These are phyloP conservation scores for Limnephilus lunatus DNA, from an alignment of 2,888 invertebrate species.

Conservation along the genomic window DNA sequence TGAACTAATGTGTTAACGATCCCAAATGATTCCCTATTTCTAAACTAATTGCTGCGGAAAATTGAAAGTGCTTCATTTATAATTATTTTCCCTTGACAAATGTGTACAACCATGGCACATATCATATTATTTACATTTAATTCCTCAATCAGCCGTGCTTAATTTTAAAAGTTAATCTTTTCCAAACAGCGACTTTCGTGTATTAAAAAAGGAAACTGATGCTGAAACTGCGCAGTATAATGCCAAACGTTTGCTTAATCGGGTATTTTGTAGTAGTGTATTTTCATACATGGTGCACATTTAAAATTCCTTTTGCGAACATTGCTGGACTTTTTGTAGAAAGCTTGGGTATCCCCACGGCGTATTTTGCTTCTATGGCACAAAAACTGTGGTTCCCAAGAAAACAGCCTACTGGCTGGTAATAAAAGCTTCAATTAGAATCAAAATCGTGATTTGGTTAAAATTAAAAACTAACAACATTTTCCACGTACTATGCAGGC, in stretches of 20 bases:
- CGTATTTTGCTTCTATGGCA: neutral
- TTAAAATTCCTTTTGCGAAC: conserved; percentile 15
- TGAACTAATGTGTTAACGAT: too few relatives aligned
- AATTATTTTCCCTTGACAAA: conserved; percentile 2
- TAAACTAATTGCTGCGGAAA: neutral
- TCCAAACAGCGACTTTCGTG: neutral
- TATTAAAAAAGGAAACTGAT: neutral
- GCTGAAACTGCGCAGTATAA: neutral
- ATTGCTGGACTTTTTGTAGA: neutral
- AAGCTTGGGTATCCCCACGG: neutral
- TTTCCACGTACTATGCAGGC: too few relatives aligned
- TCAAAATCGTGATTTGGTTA: too few relatives aligned
- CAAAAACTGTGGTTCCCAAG: neutral
- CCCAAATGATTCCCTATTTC: neutral
- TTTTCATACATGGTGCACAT: neutral
- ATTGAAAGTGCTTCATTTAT: neutral
- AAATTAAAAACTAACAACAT: too few relatives aligned
- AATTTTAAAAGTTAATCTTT: conserved; percentile 12
- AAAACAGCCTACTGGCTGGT: neutral
- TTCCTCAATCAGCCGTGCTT: neutral
- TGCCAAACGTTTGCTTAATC: conserved; percentile 18
- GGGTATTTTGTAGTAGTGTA: conserved; percentile 8
- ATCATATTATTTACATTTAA: too few relatives aligned
- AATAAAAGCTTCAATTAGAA: too few relatives aligned
- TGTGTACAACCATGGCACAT: neutral